Percentiles rank a stretch among this genome's conserved stretches.
Conservation (phyloP, 2,113 vertebrate species). For the Aldabrachelys gigantea region DNA sequence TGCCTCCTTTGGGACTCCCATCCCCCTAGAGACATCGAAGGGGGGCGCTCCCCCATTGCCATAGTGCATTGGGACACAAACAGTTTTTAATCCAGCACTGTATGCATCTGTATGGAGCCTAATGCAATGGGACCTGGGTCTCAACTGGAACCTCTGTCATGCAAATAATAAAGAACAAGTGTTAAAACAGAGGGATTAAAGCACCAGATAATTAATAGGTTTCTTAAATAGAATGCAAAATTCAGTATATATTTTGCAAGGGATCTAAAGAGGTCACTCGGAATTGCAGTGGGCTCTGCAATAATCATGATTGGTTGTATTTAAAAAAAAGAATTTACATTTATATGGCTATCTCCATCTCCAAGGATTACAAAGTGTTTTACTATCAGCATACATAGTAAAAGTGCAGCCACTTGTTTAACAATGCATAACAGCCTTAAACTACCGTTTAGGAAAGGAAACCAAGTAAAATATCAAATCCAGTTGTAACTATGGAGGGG, state of each 20-base stretch:
- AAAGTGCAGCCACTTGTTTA: slow-evolving; percentile 17
- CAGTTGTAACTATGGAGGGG: background rate
- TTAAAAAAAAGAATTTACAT: background rate
- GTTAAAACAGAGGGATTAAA: background rate
- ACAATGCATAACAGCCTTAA: background rate
- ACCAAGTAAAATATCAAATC: background rate
- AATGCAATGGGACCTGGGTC: background rate
- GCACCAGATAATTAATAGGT: background rate
- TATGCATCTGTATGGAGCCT: background rate
- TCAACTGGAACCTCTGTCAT: background rate
- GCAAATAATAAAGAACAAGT: background rate
- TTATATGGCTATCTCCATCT: slow-evolving; percentile 18
- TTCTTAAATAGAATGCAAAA: background rate
- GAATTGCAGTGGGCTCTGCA: background rate
- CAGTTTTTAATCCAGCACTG: too few species aligned
- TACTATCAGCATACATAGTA: rapidly evolving
- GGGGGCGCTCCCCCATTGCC: too few species aligned
- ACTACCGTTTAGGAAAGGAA: background rate
- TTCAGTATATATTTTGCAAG: background rate
- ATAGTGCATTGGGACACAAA: too few species aligned
- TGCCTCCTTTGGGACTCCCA: too few species aligned
- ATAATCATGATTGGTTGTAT: background rate
- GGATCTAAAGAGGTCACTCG: background rate
- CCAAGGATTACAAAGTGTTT: background rate
- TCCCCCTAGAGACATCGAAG: too few species aligned